phyloP scores from a whole-genome alignment of 2,113 vertebrate species.

The Accipiter virgatus region DNA sequence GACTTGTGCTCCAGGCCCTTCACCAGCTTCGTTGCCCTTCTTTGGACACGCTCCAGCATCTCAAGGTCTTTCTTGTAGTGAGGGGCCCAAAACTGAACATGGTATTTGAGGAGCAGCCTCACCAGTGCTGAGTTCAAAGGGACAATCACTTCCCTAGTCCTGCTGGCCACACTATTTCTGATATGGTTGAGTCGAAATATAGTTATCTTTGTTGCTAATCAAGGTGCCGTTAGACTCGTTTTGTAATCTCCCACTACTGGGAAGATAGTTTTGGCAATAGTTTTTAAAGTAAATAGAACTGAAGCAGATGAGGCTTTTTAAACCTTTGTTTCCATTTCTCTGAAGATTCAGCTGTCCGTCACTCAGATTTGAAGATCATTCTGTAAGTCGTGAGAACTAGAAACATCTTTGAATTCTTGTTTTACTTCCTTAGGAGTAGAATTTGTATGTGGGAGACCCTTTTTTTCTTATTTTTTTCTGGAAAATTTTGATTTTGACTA shows the following conservation, averaged over 20 bases:
- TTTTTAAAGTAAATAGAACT: neutral
- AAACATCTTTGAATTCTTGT: neutral
- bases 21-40: too few relatives aligned
- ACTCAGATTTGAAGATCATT: neutral
- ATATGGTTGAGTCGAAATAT: neutral
- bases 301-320: neutral
- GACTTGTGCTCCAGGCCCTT: fast-evolving
- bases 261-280: neutral
- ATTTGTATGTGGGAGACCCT: neutral
- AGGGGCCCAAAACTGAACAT: too few relatives aligned
- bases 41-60: neutral
- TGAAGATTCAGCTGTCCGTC: neutral
- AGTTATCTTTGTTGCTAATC: neutral
- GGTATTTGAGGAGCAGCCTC: fast-evolving
- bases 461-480: neutral
- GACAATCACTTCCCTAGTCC: fast-evolving
- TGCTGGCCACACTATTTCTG: neutral
- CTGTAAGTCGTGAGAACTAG: neutral
- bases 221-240: neutral
- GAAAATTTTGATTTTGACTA: neutral
- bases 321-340: neutral
- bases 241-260: neutral
- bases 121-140: fast-evolving
- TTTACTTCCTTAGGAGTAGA: neutral
- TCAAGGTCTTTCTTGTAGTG: neutral